Base-by-base conservation (phyloP, 2,113 vertebrate species). In the Ceyx margarethae region DNA sequence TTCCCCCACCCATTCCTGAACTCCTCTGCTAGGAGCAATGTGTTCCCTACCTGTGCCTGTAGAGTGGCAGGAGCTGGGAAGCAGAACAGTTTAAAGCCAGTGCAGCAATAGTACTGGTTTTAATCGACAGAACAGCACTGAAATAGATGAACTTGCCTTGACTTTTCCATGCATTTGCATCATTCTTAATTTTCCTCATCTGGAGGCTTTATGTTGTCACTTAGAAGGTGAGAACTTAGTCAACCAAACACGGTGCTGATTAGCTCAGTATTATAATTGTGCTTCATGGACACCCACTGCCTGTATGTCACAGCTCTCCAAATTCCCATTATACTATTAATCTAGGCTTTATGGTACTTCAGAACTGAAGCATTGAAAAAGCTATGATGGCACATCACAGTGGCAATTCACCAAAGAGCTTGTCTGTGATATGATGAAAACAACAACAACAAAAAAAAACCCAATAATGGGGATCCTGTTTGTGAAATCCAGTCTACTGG, bases 241-340 rank as follows among this genome's bases (percentile, higher is more conserved):
- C 64, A 67, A 73, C 60, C 75, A 74, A 96, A 94, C 64, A 51
- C 62, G 71, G 64, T 29, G 62, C 68, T 96, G 91, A 94, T 93
- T 94, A 96, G 64, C 56, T 87, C 64, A 28, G 75, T 64, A 28
- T 71, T 92, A 37, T 93, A 96, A 95, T 92, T 92, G 84, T 53
- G 33, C 75, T 94, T 91, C 94, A 85, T 35, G 71, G 83, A 74
- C 76, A 90, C 85, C 85, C 91, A 91, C 66, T 68, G 88, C 73
- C 93, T 78, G 57, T 71, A 71, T 95, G 58, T 45, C 77, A 73
- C 67, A 92, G 91, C 75, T 95, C 89, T 96, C 64, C 87, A 95
- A 92, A 94, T 82, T 92, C 75, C 75, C 72, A 91, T 94, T 93
- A 91, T 67, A 40, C n/a, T 74, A 89, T 80, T 85, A 92, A 93